Evolutionary conservation across 2,113 vertebrate genomes (phyloP).

Genomic region (Caloenas nicobarica): DNA sequence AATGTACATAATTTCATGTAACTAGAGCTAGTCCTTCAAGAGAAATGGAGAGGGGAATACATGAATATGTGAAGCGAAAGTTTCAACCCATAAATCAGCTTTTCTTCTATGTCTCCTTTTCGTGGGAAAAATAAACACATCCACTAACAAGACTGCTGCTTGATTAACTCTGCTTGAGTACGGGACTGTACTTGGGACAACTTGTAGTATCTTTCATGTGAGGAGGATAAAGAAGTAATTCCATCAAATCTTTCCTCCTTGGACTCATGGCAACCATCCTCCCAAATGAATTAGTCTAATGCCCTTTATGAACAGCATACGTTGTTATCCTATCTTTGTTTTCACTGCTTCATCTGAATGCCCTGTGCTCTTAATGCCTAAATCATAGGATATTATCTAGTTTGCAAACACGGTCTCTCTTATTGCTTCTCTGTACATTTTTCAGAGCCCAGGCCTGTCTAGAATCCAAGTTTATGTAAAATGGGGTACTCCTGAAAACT

Average conservation of each 20-base stretch:
- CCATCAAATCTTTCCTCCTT: background rate
- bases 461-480: background rate
- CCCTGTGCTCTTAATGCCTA: background rate
- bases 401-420: background rate
- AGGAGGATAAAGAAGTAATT: background rate
- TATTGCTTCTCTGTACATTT: background rate
- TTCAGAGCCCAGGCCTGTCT: background rate
- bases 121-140: background rate
- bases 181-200: background rate
- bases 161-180: background rate
- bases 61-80: background rate
- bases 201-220: background rate
- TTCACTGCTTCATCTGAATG: background rate
- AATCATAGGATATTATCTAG: background rate
- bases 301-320: background rate
- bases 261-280: background rate
- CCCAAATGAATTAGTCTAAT: background rate
- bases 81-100: background rate
- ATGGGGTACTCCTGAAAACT: background rate
- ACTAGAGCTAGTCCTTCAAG: background rate
- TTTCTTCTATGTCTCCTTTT: background rate
- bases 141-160: background rate
- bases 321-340: background rate
- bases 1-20: background rate
- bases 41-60: background rate